Conservation (phyloP, 2,797 vertebrate species). For the Bryconaethiops microstoma region DNA sequence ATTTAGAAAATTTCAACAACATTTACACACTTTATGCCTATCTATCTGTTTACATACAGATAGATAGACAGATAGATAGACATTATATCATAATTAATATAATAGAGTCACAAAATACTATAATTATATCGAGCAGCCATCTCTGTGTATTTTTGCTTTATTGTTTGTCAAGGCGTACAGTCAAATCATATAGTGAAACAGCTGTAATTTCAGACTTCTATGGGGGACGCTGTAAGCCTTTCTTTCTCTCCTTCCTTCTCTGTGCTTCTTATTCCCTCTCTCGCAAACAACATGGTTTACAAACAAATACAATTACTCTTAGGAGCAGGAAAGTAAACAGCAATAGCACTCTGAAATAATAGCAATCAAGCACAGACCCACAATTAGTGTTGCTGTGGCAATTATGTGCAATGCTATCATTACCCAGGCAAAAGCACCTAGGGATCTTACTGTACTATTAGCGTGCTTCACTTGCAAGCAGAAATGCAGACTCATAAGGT, state of each 20-base stretch:
- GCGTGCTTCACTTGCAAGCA: conserved; percentile 18
- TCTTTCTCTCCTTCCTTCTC: conserved; percentile 16
- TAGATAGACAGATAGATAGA: no score
- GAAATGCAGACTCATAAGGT: conserved; percentile 33
- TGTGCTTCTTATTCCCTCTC: neutral
- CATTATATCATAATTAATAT: no score
- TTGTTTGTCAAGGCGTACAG: no score
- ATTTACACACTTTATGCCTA: no score
- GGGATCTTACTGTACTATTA: conserved; percentile 22
- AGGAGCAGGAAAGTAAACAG: conserved; percentile 47
- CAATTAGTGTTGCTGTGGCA: conserved; percentile 51
- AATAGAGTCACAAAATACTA: no score
- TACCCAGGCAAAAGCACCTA: conserved; percentile 15
- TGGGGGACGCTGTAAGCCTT: neutral
- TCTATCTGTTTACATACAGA: no score
- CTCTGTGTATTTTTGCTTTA: no score
- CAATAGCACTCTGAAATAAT: conserved; percentile 47
- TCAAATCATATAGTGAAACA: neutral
- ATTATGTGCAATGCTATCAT: conserved; percentile 35
- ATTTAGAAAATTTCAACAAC: no score
- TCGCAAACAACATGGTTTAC: conserved; percentile 22
- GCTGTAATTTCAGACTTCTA: neutral
- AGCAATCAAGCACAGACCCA: conserved; percentile 56
- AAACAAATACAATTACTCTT: conserved; percentile 42
- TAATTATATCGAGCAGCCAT: no score